Evolutionary conservation across 2,113 vertebrate species (phyloP), one percentile per base, ranked within the genome.

Genomic region (Miniopterus natalensis): DNA sequence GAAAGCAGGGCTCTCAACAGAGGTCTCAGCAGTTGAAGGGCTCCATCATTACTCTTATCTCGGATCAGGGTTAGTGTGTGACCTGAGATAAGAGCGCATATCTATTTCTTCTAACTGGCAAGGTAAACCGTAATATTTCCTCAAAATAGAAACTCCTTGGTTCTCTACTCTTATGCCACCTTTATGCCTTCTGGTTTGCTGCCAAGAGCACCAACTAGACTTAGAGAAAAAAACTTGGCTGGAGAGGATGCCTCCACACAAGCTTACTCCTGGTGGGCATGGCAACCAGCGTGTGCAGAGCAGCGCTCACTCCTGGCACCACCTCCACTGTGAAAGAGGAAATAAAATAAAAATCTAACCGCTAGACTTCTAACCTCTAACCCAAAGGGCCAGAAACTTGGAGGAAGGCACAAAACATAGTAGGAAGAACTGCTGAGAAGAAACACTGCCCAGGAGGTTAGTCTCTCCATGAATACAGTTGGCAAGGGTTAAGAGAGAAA

Each of bases 121-220:
- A 94, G 40, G 31, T 3, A 51, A 61, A 55, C 20, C 11, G 4
- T 31, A 45, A 23, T 40, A 55, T 21, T 75, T 36, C 40, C 68
- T 85, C 47, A 78, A 42, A 92, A 83, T n/a, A 68, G 40, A 85
- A 93, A 47, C n/a, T 81, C 55, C 42, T 66, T 45, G 20, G 61
- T 47, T 68, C 29, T 73, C 61, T 79, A 3, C 17, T 71, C 36
- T 68, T 84, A 42, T 25, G 27, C 70, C 47, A 57, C 25, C 5
- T 63, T 81, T 83, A 21, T 47, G 53, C 49, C 27, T 68, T 29
- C 66, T 61, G 74, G 42, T 79, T 66, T 71, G 63, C 75, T 92
- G 70, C 78, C 55, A 71, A 90, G 77, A 31, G n/a, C 15, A 88
- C 42, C 57, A 75, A 61, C 27, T 0, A 79, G 59, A 61, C 29